phyloP scores from a whole-genome alignment of 2,888 invertebrate species.

The Oxystoma pomonae region DNA sequence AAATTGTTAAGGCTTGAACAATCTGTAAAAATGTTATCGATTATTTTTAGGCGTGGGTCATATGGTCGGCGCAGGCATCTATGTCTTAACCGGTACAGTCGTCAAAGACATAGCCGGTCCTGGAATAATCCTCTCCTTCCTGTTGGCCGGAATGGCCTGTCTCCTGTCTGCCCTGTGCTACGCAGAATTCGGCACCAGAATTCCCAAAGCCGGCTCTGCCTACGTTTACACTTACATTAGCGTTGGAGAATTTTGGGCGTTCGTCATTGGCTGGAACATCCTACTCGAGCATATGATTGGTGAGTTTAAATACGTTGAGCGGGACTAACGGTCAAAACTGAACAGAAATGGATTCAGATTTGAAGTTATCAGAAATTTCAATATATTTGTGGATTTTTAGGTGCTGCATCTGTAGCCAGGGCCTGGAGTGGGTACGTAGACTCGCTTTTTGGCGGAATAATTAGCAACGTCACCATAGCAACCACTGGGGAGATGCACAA shows the following conservation, averaged over 20 bases:
- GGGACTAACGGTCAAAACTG: not conserved
- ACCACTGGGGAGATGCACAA: conserved; percentile 69
- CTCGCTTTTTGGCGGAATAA: conserved; percentile 66
- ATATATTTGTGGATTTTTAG: conserved; percentile 43
- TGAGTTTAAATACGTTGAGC: conserved; percentile 33
- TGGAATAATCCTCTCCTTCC: conserved; percentile 69
- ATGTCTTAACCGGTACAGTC: conserved; percentile 84
- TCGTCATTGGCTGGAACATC: conserved; percentile 93
- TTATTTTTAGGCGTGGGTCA: conserved; percentile 73
- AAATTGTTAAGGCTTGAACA: no score
- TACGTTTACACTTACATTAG: conserved; percentile 93
- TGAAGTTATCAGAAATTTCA: not conserved
- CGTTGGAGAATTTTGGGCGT: conserved; percentile 91
- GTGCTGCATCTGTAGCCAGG: conserved; percentile 83
- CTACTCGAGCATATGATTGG: conserved; percentile 87
- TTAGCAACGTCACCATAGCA: conserved; percentile 67
- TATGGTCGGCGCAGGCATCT: conserved; percentile 94
- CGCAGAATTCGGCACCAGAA: conserved; percentile 83
- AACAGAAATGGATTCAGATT: not conserved
- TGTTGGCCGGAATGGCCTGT: conserved; percentile 79
- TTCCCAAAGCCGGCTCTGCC: conserved; percentile 88
- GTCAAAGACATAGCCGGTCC: conserved; percentile 79
- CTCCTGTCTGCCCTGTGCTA: conserved; percentile 80
- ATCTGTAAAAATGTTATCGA: no score
- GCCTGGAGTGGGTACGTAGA: conserved; percentile 89